Base-by-base conservation (phyloP, 2,888 invertebrate species). In the Apomyelois bistriatella region DNA sequence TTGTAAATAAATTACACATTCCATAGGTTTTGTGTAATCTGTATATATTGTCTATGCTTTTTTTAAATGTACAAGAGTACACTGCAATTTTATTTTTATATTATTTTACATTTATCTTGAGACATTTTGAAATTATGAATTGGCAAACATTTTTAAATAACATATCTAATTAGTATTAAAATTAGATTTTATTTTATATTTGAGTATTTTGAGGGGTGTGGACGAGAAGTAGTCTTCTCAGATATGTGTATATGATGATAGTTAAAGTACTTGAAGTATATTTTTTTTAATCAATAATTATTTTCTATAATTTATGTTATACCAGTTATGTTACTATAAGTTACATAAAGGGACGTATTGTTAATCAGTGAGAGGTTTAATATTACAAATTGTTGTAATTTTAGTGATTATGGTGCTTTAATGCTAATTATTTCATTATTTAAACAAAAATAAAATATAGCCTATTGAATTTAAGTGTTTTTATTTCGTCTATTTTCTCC, bases 321-420 rank as follows among this genome's bases (percentile, higher is more conserved):
- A 47, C 40, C 46, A 54, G 48, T 36, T 17, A 12, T 42, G 10
- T 38, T 38, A 49, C 28, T 49, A 5, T 40, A 30, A 16, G 30
- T 50, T 50, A 50, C 30, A 40, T 40, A 41, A 50, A 16, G 49
- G 40, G 49, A 40, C 49, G 40, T 40, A 50, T 50, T 50, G 79
- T 82, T 82, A 74, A 65, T 72, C 64, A 73, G 56, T 79, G 76
- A 79, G 70, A 79, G 66, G 63, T 81, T 77, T 80, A 72, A 68
- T 61, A 65, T 57, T 53, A 9, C 15, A 68, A 73, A 74, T 70
- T 77, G 77, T 82, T 82, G 75, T 79, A 79, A 74, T 73, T 66
- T 67, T 66, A 58, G 65, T 60, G 54, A 74, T 76, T 71, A 76
- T 79, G 87, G 86, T 87, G 87, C 87, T 88, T 85, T 75, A 75